Conservation (phyloP, 2,797 vertebrate species). For the Synanceia verrucosa region DNA sequence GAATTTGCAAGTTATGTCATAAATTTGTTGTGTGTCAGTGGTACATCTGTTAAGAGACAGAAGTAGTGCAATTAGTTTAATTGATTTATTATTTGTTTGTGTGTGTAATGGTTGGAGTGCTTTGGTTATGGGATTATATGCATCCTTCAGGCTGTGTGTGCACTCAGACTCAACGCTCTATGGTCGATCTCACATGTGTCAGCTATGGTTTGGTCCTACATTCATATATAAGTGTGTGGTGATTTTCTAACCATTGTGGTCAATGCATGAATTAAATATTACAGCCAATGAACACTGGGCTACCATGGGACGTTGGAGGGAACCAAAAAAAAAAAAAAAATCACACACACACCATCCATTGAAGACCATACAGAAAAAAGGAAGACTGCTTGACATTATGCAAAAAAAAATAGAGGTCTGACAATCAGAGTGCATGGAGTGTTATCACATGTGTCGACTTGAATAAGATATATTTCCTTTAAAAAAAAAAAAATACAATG, state of each 20-base stretch:
- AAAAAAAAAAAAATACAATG: slow-evolving; percentile 29
- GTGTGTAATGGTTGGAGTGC: neutral
- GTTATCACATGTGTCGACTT: slow-evolving; percentile 31
- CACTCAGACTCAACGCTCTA: neutral
- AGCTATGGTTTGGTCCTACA: slow-evolving; percentile 13
- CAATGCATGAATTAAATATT: slow-evolving; percentile 41
- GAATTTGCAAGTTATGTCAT: slow-evolving; percentile 39
- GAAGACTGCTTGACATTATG: neutral
- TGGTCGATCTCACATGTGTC: slow-evolving; percentile 7
- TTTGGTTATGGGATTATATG: slow-evolving; percentile 17
- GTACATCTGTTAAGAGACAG: slow-evolving; percentile 18
- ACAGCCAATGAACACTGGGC: slow-evolving; percentile 7
- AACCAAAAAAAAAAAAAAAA: neutral
- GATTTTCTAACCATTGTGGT: slow-evolving; percentile 23
- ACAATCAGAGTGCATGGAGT: slow-evolving; percentile 5
- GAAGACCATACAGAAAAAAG: slow-evolving; percentile 16
- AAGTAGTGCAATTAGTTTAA: slow-evolving; percentile 14
- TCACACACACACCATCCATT: slow-evolving; percentile 8
- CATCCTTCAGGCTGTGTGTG: slow-evolving; percentile 7
- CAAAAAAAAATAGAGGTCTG: slow-evolving; percentile 14
- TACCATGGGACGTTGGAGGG: neutral
- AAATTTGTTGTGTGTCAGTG: slow-evolving; percentile 22
- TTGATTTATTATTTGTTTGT: slow-evolving; percentile 11
- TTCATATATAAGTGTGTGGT: slow-evolving; percentile 4
- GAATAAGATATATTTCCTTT: slow-evolving; percentile 32